Evolutionary conservation across 2,113 vertebrate genomes (phyloP), one percentile per base, ranked within the genome.

Genomic region (Ia io): DNA sequence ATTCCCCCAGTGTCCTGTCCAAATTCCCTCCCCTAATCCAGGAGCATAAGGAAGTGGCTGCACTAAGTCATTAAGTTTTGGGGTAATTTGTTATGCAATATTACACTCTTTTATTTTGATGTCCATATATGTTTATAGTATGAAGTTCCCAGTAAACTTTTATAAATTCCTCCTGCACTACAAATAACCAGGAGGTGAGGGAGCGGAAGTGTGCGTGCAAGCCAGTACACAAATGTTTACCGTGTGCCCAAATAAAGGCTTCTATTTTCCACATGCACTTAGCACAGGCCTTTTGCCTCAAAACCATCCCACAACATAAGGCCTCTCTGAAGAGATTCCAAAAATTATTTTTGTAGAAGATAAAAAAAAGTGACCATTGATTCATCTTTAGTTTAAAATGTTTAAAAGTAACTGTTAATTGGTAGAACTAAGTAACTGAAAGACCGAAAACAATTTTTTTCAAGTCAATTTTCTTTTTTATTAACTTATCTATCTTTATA

Each of bases 321-420:
- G 44, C 0, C 42, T 77, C 74, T 88, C 32, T 47, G 13, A 91
- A 93, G 12, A 69, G 69, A 63, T 74, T 70, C 56, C 14, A 28
- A 3, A 74, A 93, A 28, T 56, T 79, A 53, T 49, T 71, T 86
- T 49, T 73, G 70, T n/a, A 53, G 63, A 79, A 85, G 17, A 44
- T 67, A 94, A 90, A 70, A 76, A 90, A 70, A 76, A 22, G 30
- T 23, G 85, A 59, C 20, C 67, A 74, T 42, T 61, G 59, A 61
- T 61, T 61, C 25, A 61, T 61, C 59, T 61, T 61, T 61, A 28
- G 73, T 93, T 88, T 71, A 95, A 87, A 56, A 63, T 53, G 51
- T 78, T 95, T 94, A 16, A 88, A 94, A 82, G 42, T 51, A 94
- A 86, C 44, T 73, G 61, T 77, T 74, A 71, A 92, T 73, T 76